phyloP scores from a whole-genome alignment of 2,113 vertebrate species.

The Ceyx cyanopectus region DNA sequence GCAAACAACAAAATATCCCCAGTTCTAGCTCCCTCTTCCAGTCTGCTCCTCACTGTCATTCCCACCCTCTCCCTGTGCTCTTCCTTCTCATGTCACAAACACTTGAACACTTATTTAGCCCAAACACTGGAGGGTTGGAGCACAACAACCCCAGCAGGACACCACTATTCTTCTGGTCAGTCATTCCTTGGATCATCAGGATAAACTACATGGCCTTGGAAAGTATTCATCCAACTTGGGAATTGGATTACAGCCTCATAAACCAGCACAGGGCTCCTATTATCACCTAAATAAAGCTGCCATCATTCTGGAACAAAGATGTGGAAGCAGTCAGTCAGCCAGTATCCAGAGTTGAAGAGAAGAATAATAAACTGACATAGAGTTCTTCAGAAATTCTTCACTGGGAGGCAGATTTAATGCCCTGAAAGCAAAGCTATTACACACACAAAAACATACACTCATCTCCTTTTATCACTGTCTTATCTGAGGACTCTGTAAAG shows the following conservation, averaged over 20 bases:
- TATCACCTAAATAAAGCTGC: constrained; percentile 68
- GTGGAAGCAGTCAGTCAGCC: constrained; percentile 26
- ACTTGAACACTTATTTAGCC: background rate
- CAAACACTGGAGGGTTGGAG: background rate
- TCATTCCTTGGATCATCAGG: constrained; percentile 43
- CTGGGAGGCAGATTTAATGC: constrained; percentile 48
- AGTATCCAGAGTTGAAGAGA: background rate
- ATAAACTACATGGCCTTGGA: constrained; percentile 29
- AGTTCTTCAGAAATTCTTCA: constrained; percentile 33
- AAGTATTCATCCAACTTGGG: constrained; percentile 49
- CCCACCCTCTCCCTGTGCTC: background rate
- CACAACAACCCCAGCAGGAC: background rate
- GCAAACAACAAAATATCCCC: background rate
- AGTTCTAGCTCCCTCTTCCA: background rate
- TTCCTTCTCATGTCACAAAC: background rate
- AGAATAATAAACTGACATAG: constrained; percentile 21
- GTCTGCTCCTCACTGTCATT: background rate
- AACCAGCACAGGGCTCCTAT: constrained; percentile 48
- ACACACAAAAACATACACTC: constrained; percentile 29
- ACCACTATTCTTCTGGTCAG: constrained; percentile 41
- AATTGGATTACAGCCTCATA: constrained; percentile 62
- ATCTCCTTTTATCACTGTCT: constrained; percentile 46
- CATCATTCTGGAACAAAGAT: constrained; percentile 66
- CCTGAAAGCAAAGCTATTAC: constrained; percentile 10
- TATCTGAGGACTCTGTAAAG: background rate